A percentile compares a stretch with the other conserved stretches of the same genome.
phyloP scores from a whole-genome alignment of 92 coral and sea anemone genomes.

The Diadumene lineata region DNA sequence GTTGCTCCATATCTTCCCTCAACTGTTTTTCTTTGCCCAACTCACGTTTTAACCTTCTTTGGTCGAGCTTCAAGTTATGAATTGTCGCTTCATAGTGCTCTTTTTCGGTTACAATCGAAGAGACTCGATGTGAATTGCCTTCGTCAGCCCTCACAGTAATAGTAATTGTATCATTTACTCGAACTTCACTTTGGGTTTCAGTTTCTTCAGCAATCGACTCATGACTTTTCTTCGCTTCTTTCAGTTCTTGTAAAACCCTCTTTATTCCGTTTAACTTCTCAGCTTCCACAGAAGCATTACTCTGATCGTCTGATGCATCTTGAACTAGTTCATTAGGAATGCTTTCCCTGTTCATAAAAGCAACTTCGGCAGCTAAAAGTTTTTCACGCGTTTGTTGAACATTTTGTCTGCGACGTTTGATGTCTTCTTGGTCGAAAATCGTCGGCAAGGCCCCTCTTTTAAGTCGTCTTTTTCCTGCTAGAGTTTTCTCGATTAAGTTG shows the following conservation, averaged over 20 bases:
- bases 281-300: neutral
- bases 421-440: constrained; percentile 17
- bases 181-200: neutral
- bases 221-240: constrained; percentile 31
- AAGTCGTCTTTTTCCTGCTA: constrained; percentile 24
- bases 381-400: neutral
- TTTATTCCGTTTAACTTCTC: constrained; percentile 22
- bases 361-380: constrained; percentile 6
- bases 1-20: neutral
- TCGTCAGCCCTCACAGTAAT: too few relatives aligned
- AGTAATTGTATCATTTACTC: neutral
- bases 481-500: constrained; percentile 18
- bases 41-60: neutral
- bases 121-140: too few relatives aligned
- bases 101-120: neutral
- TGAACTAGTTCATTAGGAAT: neutral
- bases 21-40: constrained; percentile 1
- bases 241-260: constrained; percentile 30
- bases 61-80: neutral
- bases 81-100: constrained; percentile 11
- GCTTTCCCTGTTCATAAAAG: neutral
- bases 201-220: too few relatives aligned
- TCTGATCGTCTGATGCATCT: neutral
- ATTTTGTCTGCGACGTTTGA: neutral
- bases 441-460: constrained; percentile 39